phyloP scores from a whole-genome alignment of 2,113 vertebrate genomes.

The Glareola pratincola region DNA sequence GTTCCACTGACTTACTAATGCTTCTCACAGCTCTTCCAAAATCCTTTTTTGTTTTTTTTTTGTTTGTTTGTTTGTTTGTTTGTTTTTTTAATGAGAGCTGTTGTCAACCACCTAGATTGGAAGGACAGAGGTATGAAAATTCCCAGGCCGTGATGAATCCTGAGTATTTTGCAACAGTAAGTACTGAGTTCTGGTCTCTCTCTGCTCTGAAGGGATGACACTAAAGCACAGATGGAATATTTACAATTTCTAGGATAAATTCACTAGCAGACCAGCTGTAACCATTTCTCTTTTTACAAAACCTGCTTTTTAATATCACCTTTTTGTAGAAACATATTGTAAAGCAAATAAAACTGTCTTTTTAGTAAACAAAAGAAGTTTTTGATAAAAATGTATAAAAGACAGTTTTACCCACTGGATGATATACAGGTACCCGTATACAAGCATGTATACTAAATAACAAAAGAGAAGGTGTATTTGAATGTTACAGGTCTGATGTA shows the following conservation, averaged over 20 bases:
- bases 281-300: slow-evolving; percentile 25
- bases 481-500: slow-evolving; percentile 36
- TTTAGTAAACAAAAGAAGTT: slow-evolving; percentile 56
- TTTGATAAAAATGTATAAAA: slow-evolving; percentile 54
- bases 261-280: slow-evolving; percentile 36
- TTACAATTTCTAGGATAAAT: slow-evolving; percentile 33
- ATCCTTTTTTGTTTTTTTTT: neutral
- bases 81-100: neutral
- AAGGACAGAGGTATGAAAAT: slow-evolving; percentile 27
- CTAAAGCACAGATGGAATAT: slow-evolving; percentile 1
- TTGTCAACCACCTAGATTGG: neutral
- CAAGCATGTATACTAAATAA: slow-evolving; percentile 41
- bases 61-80: no score
- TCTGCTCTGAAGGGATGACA: neutral
- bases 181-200: neutral
- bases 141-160: neutral
- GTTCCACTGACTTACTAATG: neutral
- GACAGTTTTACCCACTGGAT: slow-evolving; percentile 55
- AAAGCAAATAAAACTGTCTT: slow-evolving; percentile 50
- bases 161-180: slow-evolving; percentile 3
- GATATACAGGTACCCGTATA: slow-evolving; percentile 53
- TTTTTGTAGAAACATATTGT: slow-evolving; percentile 29
- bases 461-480: neutral
- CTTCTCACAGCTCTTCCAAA: neutral
- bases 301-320: slow-evolving; percentile 26